Conservation (phyloP, 2,797 vertebrate species). For the Rousettus madagascariensis region DNA sequence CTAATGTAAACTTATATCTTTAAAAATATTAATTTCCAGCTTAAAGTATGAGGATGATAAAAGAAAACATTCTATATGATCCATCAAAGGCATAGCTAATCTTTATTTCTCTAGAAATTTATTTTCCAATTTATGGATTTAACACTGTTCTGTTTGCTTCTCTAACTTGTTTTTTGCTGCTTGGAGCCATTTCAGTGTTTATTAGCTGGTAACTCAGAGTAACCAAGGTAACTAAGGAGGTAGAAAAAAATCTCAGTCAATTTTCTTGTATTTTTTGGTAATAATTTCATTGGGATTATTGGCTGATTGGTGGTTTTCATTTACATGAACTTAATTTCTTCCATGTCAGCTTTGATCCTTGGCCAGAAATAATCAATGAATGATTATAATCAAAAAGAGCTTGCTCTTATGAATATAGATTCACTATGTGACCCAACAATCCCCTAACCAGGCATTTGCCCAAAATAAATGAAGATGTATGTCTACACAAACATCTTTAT, state of each 20-base stretch:
- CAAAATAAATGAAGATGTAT: neutral
- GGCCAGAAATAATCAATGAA: neutral
- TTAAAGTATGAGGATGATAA: constrained; percentile 22
- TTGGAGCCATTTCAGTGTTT: neutral
- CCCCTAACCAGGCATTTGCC: neutral
- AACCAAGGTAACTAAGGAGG: neutral
- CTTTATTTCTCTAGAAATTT: neutral
- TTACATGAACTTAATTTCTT: neutral
- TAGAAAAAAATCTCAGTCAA: neutral
- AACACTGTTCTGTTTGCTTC: neutral
- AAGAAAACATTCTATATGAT: neutral
- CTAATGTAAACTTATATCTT: constrained; percentile 6
- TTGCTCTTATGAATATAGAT: neutral
- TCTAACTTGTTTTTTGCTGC: constrained; percentile 10
- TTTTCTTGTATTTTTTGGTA: neutral
- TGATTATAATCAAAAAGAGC: neutral
- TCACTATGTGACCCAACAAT: neutral
- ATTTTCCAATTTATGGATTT: neutral
- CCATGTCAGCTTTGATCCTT: neutral
- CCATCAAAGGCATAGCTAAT: neutral
- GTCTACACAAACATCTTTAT: neutral
- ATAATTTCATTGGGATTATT: constrained; percentile 7
- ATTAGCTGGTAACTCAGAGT: neutral
- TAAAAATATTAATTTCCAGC: constrained; percentile 23
- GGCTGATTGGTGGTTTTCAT: neutral